Evolutionary conservation across 2,888 invertebrate genomes (phyloP).

Genomic region (Cistogaster globosa): DNA sequence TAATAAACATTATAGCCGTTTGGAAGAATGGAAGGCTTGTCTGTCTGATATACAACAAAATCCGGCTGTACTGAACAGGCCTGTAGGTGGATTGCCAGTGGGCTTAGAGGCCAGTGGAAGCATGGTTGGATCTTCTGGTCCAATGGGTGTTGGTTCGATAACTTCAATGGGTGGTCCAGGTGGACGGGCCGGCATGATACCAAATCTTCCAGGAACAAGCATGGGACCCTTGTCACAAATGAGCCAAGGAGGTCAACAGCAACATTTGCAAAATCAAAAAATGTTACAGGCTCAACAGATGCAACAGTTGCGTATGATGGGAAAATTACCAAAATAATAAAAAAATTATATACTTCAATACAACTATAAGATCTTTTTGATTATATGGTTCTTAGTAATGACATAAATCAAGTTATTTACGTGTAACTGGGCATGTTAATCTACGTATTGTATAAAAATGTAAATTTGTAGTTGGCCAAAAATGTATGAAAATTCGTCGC

Average conservation of each 20-base stretch:
- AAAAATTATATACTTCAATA: background rate
- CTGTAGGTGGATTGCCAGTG: conserved; percentile 84
- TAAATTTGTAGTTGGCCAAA: too few relatives aligned
- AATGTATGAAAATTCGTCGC: background rate
- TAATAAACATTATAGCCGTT: conserved; percentile 94
- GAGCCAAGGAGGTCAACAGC: conserved; percentile 83
- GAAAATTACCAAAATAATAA: conserved; percentile 65
- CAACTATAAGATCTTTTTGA: too few relatives aligned
- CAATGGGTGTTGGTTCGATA: conserved; percentile 64
- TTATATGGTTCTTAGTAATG: too few relatives aligned
- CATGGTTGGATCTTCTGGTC: conserved; percentile 60
- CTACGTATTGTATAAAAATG: too few relatives aligned
- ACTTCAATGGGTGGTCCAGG: conserved; percentile 65
- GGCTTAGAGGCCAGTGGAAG: conserved; percentile 70
- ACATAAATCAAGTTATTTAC: too few relatives aligned
- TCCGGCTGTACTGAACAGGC: conserved; percentile 78
- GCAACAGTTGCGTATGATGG: conserved; percentile 84
- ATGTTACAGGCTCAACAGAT: conserved; percentile 83
- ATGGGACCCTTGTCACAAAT: conserved; percentile 75
- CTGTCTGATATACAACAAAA: conserved; percentile 87
- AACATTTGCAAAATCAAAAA: conserved; percentile 82
- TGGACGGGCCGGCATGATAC: conserved; percentile 73
- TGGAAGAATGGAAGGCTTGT: conserved; percentile 94
- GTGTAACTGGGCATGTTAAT: too few relatives aligned
- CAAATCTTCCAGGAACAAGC: conserved; percentile 70